Percentiles rank a stretch among this genome's conserved stretches.
These are phyloP conservation scores for Rhagoletis pomonella DNA, from an alignment of 1,140 invertebrate genomes.

Conservation along the genomic window DNA sequence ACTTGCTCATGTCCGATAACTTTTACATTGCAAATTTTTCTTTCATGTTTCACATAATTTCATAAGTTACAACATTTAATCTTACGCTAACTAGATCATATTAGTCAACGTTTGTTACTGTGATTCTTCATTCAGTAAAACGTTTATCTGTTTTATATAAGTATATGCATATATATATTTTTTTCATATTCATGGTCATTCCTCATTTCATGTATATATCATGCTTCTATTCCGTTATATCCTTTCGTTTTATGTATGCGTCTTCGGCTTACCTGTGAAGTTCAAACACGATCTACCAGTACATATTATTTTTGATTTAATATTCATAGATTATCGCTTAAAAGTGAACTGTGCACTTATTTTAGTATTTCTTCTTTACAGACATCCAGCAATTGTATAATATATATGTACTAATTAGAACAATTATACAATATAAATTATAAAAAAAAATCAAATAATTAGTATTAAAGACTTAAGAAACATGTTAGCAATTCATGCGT, in stretches of 20 bases:
- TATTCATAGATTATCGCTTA: not conserved
- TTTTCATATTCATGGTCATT: not conserved
- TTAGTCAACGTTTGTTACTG: not conserved
- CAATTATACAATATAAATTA: conserved; percentile 15
- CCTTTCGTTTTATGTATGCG: not conserved
- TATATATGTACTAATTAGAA: not conserved
- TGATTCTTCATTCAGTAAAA: conserved; percentile 5
- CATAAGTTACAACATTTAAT: conserved; percentile 7
- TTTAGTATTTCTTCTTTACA: not conserved
- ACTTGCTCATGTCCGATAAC: too few relatives aligned
- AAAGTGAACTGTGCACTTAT: too few relatives aligned
- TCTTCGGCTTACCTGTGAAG: not conserved
- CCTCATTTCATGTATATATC: not conserved
- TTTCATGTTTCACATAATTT: conserved; percentile 6
- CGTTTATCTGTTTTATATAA: not conserved
- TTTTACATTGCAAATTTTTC: not conserved
- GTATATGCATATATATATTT: conserved; percentile 7
- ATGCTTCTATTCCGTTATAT: not conserved
- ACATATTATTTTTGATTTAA: not conserved
- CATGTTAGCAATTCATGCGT: not conserved
- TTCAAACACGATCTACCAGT: not conserved
- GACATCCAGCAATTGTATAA: not conserved
- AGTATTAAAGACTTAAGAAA: not conserved
- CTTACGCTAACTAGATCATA: not conserved
- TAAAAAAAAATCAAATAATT: not conserved